Evolutionary conservation across 2,113 vertebrate species (phyloP).

Genomic region (Pagrus major): DNA sequence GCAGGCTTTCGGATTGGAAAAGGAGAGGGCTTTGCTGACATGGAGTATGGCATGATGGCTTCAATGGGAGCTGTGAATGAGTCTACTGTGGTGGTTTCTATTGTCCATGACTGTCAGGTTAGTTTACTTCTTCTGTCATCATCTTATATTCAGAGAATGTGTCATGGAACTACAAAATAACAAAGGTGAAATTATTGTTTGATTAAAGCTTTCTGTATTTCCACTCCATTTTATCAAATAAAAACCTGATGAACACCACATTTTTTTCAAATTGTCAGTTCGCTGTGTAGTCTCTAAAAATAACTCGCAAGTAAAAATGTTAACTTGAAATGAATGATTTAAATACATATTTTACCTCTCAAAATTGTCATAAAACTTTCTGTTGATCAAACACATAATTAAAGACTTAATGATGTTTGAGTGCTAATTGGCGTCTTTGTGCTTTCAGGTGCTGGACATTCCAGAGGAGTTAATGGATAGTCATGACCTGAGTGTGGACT

Average conservation of each 20-base stretch:
- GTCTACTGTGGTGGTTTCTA: conserved; percentile 90
- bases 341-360: neutral
- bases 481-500: conserved; percentile 96
- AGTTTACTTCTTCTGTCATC: conserved; percentile 28
- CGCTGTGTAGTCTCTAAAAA: neutral
- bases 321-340: neutral
- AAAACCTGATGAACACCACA: neutral
- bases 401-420: neutral
- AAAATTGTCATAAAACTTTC: neutral
- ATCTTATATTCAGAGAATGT: neutral
- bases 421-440: neutral
- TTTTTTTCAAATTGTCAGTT: neutral
- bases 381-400: neutral
- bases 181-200: neutral
- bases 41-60: conserved; percentile 97
- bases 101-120: conserved; percentile 97
- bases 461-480: conserved; percentile 88
- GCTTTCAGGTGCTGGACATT: conserved; percentile 89
- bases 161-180: neutral
- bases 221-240: neutral
- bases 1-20: conserved; percentile 95
- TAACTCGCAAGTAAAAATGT: neutral
- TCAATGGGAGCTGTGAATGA: conserved; percentile 89
- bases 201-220: neutral
- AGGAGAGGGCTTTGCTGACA: conserved; percentile 95